Conservation (phyloP, 2,888 invertebrate genomes). For the Anorthoa munda region DNA sequence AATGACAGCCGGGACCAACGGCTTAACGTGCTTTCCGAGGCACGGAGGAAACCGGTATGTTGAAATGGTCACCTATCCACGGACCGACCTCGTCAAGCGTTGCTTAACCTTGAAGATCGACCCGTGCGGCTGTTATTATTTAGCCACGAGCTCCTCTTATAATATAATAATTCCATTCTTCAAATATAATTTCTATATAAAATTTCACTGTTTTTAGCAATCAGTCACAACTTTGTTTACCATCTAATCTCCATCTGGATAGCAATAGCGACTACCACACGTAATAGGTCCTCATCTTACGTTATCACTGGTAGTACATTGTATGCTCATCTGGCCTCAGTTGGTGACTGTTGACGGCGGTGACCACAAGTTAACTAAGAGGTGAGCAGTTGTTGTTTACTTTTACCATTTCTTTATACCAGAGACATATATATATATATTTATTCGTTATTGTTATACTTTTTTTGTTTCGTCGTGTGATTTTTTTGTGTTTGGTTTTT, state of each 20-base stretch:
- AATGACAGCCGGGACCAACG: no score
- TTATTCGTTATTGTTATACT: not conserved
- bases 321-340: slow-evolving; percentile 41
- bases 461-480: not conserved
- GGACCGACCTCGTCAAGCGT: no score
- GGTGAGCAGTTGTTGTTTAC: slow-evolving; percentile 25
- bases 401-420: not conserved
- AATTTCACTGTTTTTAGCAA: no score
- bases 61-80: no score
- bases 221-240: not conserved
- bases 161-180: no score
- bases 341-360: slow-evolving; percentile 45
- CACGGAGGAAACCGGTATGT: no score
- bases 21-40: no score
- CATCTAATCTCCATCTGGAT: slow-evolving; percentile 36
- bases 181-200: not conserved
- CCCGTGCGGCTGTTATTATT: no score
- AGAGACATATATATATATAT: no score
- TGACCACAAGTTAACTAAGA: slow-evolving; percentile 42
- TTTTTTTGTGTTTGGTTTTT: not conserved
- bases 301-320: slow-evolving; percentile 55
- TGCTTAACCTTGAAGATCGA: no score
- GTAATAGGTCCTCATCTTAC: slow-evolving; percentile 34
- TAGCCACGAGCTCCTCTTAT: no score
- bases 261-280: slow-evolving; percentile 44